Conservation (phyloP, 2,888 invertebrate species). For the Andricus quercusramuli region DNA sequence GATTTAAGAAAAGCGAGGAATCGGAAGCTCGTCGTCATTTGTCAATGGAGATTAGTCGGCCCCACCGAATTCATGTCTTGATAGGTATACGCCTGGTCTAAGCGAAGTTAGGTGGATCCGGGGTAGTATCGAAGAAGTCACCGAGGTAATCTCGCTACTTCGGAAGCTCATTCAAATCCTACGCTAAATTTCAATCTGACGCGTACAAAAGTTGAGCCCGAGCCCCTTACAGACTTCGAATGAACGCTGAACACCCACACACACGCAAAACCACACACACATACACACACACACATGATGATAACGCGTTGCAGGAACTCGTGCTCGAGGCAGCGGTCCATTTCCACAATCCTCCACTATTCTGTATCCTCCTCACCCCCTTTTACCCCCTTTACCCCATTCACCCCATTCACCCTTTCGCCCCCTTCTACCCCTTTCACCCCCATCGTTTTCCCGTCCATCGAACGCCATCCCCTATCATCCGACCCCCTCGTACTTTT, state of each 20-base stretch:
- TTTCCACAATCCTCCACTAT: slow-evolving; percentile 57
- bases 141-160: slow-evolving; percentile 71
- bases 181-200: slow-evolving; percentile 76
- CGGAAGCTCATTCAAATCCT: slow-evolving; percentile 69
- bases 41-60: slow-evolving; percentile 37
- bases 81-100: slow-evolving; percentile 21
- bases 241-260: not conserved
- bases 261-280: not conserved
- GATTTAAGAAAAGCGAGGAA: slow-evolving; percentile 38
- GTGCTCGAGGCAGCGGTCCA: slow-evolving; percentile 62
- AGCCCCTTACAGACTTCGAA: slow-evolving; percentile 30
- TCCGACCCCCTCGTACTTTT: not conserved
- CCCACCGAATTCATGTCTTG: slow-evolving; percentile 33
- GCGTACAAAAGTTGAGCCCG: slow-evolving; percentile 65
- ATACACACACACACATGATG: slow-evolving; percentile 26
- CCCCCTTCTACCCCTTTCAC: slow-evolving; percentile 29
- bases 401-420: slow-evolving; percentile 23
- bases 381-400: not conserved
- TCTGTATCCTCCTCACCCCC: slow-evolving; percentile 21
- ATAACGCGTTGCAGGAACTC: slow-evolving; percentile 55
- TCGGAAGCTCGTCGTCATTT: slow-evolving; percentile 36
- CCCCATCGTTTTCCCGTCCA: slow-evolving; percentile 41
- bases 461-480: slow-evolving; percentile 24
- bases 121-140: slow-evolving; percentile 59
- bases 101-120: slow-evolving; percentile 26